Percentiles rank a stretch among this genome's conserved stretches.
phyloP scores from a whole-genome alignment of 2,888 invertebrate genomes.

The Spodoptera picta region DNA sequence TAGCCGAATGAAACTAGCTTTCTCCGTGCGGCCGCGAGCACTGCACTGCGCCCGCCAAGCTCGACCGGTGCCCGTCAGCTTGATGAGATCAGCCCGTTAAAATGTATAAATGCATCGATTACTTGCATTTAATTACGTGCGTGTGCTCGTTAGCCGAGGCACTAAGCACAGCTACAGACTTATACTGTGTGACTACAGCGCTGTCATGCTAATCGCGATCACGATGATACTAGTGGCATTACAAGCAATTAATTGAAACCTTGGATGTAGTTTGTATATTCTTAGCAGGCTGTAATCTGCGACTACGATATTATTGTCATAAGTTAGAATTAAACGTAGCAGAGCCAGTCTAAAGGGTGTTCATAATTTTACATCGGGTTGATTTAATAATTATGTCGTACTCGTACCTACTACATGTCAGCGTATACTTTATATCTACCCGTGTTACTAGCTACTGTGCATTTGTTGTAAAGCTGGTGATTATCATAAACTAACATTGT shows the following conservation, averaged over 20 bases:
- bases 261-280: conserved; percentile 28
- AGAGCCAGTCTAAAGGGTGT: conserved; percentile 33
- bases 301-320: conserved; percentile 9
- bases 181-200: conserved; percentile 21
- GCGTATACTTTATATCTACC: conserved; percentile 5
- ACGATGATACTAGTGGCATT: conserved; percentile 40
- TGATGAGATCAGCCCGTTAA: conserved; percentile 64
- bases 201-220: conserved; percentile 36
- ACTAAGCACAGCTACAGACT: conserved; percentile 34
- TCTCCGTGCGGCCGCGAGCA: conserved; percentile 59
- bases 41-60: conserved; percentile 34
- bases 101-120: conserved; percentile 64
- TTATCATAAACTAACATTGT: conserved; percentile 23
- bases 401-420: conserved; percentile 15
- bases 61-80: conserved; percentile 49
- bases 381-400: not conserved
- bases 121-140: conserved; percentile 57
- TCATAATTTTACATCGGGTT: conserved; percentile 34
- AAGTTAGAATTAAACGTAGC: conserved; percentile 15
- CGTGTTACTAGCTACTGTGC: conserved; percentile 47
- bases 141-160: conserved; percentile 38
- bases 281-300: conserved; percentile 20
- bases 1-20: conserved; percentile 66
- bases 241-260: conserved; percentile 50
- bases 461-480: conserved; percentile 36